A percentile compares a stretch with the other conserved stretches of the same genome.
phyloP scores from a whole-genome alignment of 92 coral and sea anemone species.

The Umimayanthus kanabou region DNA sequence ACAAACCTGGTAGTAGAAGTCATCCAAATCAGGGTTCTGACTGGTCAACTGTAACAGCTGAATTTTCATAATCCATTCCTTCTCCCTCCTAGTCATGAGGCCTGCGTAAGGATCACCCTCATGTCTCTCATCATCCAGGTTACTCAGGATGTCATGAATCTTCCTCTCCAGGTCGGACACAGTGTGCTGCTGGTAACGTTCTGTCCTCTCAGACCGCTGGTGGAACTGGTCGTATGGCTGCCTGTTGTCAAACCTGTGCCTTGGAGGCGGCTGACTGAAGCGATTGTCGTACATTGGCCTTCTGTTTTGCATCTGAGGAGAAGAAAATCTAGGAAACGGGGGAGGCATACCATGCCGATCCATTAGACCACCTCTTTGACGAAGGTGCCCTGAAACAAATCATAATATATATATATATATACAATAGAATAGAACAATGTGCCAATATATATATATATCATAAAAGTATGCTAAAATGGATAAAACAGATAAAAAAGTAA shows the following conservation, averaged over 20 bases:
- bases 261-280: conserved; percentile 24
- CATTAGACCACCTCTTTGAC: conserved; percentile 54
- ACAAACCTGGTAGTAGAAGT: conserved; percentile 90
- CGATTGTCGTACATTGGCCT: conserved; percentile 49
- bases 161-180: conserved; percentile 77
- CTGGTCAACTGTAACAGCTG: conserved; percentile 92
- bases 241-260: conserved; percentile 62
- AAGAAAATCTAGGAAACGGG: conserved; percentile 74
- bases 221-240: conserved; percentile 14
- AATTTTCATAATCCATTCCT: conserved; percentile 96
- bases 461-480: too few relatives aligned
- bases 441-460: too few relatives aligned
- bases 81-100: conserved; percentile 93
- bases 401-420: too few relatives aligned
- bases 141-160: conserved; percentile 72
- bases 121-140: conserved; percentile 57
- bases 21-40: conserved; percentile 85
- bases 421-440: too few relatives aligned
- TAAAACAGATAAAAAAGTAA: too few relatives aligned
- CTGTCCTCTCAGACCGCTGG: conserved; percentile 41
- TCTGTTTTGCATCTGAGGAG: conserved; percentile 76
- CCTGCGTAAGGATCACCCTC: conserved; percentile 82
- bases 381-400: conserved; percentile 60
- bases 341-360: conserved; percentile 64
- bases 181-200: conserved; percentile 61